phyloP scores from a whole-genome alignment of 53 echinoderm and acorn worm genomes.

The Holothuria leucospilota region DNA sequence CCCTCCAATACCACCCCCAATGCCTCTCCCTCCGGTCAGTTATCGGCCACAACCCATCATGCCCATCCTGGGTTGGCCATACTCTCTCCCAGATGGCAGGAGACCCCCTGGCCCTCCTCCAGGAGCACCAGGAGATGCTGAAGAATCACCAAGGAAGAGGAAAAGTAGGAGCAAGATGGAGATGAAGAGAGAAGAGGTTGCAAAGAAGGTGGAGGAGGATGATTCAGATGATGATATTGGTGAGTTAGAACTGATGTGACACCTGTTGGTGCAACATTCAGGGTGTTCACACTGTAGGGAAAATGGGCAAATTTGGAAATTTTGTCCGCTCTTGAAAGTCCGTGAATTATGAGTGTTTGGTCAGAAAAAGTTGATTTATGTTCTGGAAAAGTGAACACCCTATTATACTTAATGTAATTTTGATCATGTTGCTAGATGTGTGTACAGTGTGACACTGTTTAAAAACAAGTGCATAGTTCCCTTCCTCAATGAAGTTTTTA shows the following conservation, averaged over 20 bases:
- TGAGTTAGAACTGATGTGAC: background rate
- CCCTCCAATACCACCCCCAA: slow-evolving; percentile 39
- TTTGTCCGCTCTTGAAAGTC: too few relatives aligned
- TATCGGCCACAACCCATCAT: slow-evolving; percentile 32
- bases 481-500: too few relatives aligned
- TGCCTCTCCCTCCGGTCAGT: background rate
- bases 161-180: slow-evolving; percentile 28
- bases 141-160: slow-evolving; percentile 55
- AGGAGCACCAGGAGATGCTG: slow-evolving; percentile 72
- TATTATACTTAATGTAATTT: too few relatives aligned
- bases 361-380: too few relatives aligned
- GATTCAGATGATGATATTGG: slow-evolving; percentile 19
- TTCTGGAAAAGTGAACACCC: too few relatives aligned
- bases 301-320: too few relatives aligned
- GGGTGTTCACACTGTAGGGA: too few relatives aligned
- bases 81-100: slow-evolving; percentile 69
- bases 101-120: slow-evolving; percentile 86
- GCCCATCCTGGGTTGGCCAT: slow-evolving; percentile 60
- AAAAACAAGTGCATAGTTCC: too few relatives aligned
- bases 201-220: background rate
- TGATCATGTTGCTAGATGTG: too few relatives aligned
- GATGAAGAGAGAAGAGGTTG: background rate
- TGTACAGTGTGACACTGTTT: too few relatives aligned
- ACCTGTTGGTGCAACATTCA: too few relatives aligned
- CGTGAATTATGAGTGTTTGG: too few relatives aligned